Evolutionary conservation across 2,888 invertebrate species (phyloP), one percentile per base, ranked within the genome.

Genomic region (Ichneumoninae sp.): DNA sequence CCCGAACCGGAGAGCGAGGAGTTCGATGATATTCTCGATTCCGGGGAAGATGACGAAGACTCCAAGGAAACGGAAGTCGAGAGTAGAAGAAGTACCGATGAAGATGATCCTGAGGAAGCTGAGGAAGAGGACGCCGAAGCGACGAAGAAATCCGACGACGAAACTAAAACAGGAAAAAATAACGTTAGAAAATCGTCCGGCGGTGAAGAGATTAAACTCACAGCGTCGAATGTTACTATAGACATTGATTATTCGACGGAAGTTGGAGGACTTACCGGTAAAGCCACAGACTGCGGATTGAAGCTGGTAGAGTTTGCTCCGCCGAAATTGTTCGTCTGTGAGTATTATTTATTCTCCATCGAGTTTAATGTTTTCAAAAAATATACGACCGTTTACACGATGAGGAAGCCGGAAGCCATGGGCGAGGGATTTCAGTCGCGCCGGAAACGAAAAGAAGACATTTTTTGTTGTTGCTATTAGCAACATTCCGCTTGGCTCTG

Each of bases 301-400:
- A 88, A 92, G 6, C 92, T 92, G 22, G 94, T 94, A 68, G 94
- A 95, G 0, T 95, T 96, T 87, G 86, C 95, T 40, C 92, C 95
- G 13, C 93, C 95, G 74, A 95, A 95, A 88, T 96, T 96, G 87
- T 91, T 96, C 75, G 90, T 95, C 50, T 94, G 96, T 96, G 92
- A 94, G 95, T 87, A 65, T 16, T n/a, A 33, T 63, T 63, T 63
- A 26, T 63, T 26, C 13, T 33, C n/a, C 3, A 33, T 60, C 13
- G 30, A 16, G 1, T 26, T 4, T 60, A 10, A 26, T 3, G 1
- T 57, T 60, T 54, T 8, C 0, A 52, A 52, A 52, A 19, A n/a
- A 52, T 22, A 1, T 16, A 40, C 33, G 10, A 1, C 0, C 0
- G 44, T 47, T 47, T 16, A 10, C 10, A 40, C 40, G 3, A 40